These are phyloP conservation scores for Epinotia bilunana DNA, from an alignment of 2,888 invertebrate genomes.

Conservation along the genomic window DNA sequence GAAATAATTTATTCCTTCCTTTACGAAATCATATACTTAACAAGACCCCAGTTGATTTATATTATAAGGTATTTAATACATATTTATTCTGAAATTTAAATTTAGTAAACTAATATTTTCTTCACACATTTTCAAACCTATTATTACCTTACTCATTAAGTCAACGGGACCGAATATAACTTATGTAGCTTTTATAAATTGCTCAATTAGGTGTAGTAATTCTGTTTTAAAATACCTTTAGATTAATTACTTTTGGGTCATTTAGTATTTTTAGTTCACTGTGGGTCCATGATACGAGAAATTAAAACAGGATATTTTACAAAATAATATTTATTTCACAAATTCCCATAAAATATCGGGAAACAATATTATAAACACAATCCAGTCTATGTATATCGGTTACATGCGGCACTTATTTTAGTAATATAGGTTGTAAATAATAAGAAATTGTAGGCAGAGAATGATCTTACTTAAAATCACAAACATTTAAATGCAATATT, in stretches of 20 bases:
- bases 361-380: slow-evolving; percentile 71
- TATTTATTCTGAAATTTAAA: too few relatives aligned
- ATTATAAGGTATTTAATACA: too few relatives aligned
- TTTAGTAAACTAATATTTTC: background rate
- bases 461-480: slow-evolving; percentile 71
- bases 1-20: too few relatives aligned
- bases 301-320: slow-evolving; percentile 42
- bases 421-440: slow-evolving; percentile 60
- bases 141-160: too few relatives aligned
- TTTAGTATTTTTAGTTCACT: background rate
- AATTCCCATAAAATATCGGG: slow-evolving; percentile 60
- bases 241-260: background rate
- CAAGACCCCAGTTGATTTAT: too few relatives aligned
- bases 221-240: background rate
- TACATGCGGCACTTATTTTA: slow-evolving; percentile 72
- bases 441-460: slow-evolving; percentile 52
- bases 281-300: slow-evolving; percentile 10
- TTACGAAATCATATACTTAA: too few relatives aligned
- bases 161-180: too few relatives aligned
- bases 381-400: slow-evolving; percentile 71
- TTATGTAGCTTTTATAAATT: too few relatives aligned
- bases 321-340: slow-evolving; percentile 51
- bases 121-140: background rate
- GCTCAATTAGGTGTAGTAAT: too few relatives aligned
- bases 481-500: slow-evolving; percentile 82